Percentiles rank a stretch among this genome's conserved stretches.
Conservation (phyloP, 2,888 invertebrate genomes). For the Selenia dentaria region DNA sequence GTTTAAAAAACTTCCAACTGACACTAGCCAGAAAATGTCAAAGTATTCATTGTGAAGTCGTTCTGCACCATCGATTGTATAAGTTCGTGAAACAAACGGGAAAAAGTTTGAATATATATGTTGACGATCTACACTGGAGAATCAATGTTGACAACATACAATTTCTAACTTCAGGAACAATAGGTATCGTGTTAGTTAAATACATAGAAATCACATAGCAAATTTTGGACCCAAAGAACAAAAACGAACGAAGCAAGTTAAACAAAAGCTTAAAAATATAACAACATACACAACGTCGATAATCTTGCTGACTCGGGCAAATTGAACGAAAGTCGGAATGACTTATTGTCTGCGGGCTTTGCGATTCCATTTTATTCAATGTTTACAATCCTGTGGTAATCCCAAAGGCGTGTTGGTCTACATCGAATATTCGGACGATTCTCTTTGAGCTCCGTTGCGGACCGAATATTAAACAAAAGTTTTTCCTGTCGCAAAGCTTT, state of each 20-base stretch:
- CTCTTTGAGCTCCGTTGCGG: conserved; percentile 5
- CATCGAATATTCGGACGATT: conserved; percentile 13
- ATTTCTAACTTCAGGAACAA: too few relatives aligned
- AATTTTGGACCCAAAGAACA: too few relatives aligned
- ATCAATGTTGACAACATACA: too few relatives aligned
- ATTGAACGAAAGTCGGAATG: conserved; percentile 38
- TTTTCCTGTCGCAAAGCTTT: not conserved
- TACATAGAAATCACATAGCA: too few relatives aligned
- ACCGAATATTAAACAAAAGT: conserved; percentile 6
- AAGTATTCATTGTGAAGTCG: conserved; percentile 9
- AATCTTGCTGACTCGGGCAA: conserved; percentile 37
- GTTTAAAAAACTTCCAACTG: too few relatives aligned
- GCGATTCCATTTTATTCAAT: conserved; percentile 34
- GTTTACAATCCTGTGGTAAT: conserved; percentile 33
- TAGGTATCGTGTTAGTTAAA: too few relatives aligned
- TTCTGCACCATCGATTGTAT: conserved; percentile 13
- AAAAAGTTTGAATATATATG: not conserved
- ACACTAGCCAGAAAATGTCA: not conserved
- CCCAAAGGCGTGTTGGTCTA: conserved; percentile 16
- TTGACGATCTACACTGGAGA: not conserved
- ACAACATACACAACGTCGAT: conserved; percentile 22
- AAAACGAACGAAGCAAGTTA: too few relatives aligned
- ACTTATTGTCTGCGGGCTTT: conserved; percentile 35
- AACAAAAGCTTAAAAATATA: too few relatives aligned
- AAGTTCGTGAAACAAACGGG: conserved; percentile 14